Conservation (phyloP, 2,797 vertebrate species). For the Merluccius polli region DNA sequence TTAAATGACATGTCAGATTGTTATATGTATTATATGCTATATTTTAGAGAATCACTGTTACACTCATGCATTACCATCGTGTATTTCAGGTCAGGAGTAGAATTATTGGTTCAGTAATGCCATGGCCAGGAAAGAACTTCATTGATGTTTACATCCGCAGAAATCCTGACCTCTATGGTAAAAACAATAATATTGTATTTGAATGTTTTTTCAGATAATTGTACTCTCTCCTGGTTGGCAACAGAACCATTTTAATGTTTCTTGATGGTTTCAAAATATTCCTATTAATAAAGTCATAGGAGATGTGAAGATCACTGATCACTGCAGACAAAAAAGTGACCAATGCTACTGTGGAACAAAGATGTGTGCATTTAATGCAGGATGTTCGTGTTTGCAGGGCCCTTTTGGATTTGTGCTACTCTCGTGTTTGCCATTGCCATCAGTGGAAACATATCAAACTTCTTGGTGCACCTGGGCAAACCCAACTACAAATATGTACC, state of each 20-base stretch:
- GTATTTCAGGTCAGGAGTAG: slow-evolving; percentile 84
- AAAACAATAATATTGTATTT: slow-evolving; percentile 28
- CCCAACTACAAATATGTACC: slow-evolving; percentile 84
- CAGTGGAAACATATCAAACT: slow-evolving; percentile 93
- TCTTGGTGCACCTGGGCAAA: slow-evolving; percentile 77
- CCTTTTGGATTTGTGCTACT: slow-evolving; percentile 98
- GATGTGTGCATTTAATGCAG: neutral
- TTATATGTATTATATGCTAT: neutral
- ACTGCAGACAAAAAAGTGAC: neutral
- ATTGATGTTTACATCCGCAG: slow-evolving; percentile 86
- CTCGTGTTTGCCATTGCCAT: slow-evolving; percentile 93
- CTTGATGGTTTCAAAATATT: neutral
- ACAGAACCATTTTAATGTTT: neutral
- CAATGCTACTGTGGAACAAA: neutral
- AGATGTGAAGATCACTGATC: neutral
- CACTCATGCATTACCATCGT: slow-evolving; percentile 10
- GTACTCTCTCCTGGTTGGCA: neutral
- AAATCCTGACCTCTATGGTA: slow-evolving; percentile 97
- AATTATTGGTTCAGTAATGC: slow-evolving; percentile 90
- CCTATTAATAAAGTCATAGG: neutral
- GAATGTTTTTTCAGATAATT: neutral
- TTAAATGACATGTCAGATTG: neutral
- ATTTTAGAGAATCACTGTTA: neutral
- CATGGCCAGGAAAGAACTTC: slow-evolving; percentile 93
- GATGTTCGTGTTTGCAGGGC: slow-evolving; percentile 73